phyloP scores from a whole-genome alignment of 2,797 vertebrate genomes.

The Catostomus latipinnis region DNA sequence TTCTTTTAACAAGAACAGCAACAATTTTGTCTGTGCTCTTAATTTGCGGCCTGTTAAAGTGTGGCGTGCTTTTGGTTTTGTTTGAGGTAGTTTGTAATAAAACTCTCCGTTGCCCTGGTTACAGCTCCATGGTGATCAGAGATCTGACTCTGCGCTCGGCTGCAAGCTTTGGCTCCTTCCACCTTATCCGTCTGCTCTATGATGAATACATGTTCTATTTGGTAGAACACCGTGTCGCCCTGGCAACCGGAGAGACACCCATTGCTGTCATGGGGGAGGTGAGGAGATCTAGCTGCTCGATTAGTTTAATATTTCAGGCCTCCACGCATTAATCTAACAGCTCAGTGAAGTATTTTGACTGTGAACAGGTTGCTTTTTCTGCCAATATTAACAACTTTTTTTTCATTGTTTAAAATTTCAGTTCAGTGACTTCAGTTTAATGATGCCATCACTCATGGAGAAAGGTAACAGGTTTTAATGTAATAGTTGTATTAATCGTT shows the following conservation, averaged over 20 bases:
- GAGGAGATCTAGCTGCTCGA: slow-evolving; percentile 54
- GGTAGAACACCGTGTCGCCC: slow-evolving; percentile 95
- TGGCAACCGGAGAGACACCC: slow-evolving; percentile 94
- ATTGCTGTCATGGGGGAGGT: slow-evolving; percentile 99
- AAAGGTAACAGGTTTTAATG: slow-evolving; percentile 80
- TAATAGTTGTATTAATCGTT: too few species aligned
- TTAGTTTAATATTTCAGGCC: background rate
- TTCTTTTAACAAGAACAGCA: background rate
- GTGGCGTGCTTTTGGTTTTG: too few species aligned
- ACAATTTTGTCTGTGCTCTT: background rate
- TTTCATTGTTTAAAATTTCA: slow-evolving; percentile 69
- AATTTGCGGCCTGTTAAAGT: background rate
- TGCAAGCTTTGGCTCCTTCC: slow-evolving; percentile 96
- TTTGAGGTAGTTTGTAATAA: slow-evolving; percentile 6
- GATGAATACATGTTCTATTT: slow-evolving; percentile 99
- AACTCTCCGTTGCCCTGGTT: slow-evolving; percentile 31
- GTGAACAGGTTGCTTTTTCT: background rate
- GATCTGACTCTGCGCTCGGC: slow-evolving; percentile 96
- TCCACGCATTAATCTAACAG: background rate
- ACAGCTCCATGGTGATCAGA: slow-evolving; percentile 98
- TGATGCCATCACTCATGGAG: slow-evolving; percentile 89
- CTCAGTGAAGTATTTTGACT: background rate
- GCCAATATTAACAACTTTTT: background rate
- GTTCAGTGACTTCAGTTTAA: slow-evolving; percentile 91
- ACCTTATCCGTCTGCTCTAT: slow-evolving; percentile 95